A percentile compares a stretch with the other conserved stretches of the same genome.
These are phyloP conservation scores for Antennarius maculatus DNA, from an alignment of 2,797 vertebrate species.

Conservation along the genomic window DNA sequence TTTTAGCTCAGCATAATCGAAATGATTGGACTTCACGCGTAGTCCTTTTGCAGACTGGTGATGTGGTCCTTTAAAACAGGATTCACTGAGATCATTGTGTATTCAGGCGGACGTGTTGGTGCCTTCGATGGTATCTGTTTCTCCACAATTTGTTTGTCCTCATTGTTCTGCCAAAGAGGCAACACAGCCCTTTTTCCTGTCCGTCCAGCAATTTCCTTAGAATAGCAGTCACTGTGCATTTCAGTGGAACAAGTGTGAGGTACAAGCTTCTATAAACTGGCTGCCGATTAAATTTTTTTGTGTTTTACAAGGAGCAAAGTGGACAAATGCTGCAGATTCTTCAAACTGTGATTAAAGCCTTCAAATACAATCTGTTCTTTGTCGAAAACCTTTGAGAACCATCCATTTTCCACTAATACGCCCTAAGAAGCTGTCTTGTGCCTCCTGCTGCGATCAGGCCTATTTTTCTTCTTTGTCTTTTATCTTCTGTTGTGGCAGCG, in stretches of 20 bases:
- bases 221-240: slow-evolving; percentile 13
- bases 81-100: slow-evolving; percentile 7
- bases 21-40: no score
- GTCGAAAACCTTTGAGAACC: background rate
- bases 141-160: background rate
- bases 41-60: no score
- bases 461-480: slow-evolving; percentile 29
- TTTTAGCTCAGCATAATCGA: no score
- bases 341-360: background rate
- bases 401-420: background rate
- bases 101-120: background rate
- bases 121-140: slow-evolving; percentile 6
- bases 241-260: background rate
- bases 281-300: background rate
- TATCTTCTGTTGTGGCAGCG: slow-evolving; percentile 4
- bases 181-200: slow-evolving; percentile 9
- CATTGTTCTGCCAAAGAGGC: slow-evolving; percentile 16
- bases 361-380: background rate
- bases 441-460: slow-evolving; percentile 24
- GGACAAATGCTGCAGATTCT: background rate
- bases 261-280: slow-evolving; percentile 16
- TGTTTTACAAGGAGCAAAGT: background rate
- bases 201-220: background rate
- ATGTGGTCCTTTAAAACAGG: background rate
- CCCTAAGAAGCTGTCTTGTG: background rate